Evolutionary conservation across 2,797 vertebrate genomes (phyloP).

Genomic region (Sphaeramia orbicularis): DNA sequence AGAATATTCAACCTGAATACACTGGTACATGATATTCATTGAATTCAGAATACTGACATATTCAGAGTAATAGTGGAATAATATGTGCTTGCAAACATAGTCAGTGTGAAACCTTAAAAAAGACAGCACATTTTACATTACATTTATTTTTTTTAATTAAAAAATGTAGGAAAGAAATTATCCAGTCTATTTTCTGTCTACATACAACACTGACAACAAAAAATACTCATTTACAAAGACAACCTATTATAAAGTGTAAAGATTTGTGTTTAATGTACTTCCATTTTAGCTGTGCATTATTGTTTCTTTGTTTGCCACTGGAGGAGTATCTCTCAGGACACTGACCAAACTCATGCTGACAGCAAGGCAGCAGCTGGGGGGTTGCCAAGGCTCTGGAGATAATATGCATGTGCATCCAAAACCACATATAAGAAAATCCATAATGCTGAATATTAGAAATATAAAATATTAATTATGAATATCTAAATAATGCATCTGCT

Average conservation of each 20-base stretch:
- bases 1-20: too few relatives aligned
- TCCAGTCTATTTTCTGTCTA: too few relatives aligned
- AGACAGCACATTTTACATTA: too few relatives aligned
- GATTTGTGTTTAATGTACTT: neutral
- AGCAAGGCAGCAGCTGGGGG: constrained; percentile 37
- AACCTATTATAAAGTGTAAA: neutral
- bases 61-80: too few relatives aligned
- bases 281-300: neutral
- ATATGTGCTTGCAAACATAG: too few relatives aligned
- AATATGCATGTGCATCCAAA: constrained; percentile 26
- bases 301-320: constrained; percentile 5
- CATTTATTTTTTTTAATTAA: too few relatives aligned
- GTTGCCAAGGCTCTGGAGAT: constrained; percentile 29
- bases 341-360: constrained; percentile 40
- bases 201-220: too few relatives aligned
- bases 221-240: neutral
- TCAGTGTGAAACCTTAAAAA: too few relatives aligned
- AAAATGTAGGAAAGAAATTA: too few relatives aligned
- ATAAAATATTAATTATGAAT: constrained; percentile 4
- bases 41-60: too few relatives aligned
- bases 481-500: neutral
- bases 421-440: constrained; percentile 3
- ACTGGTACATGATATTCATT: too few relatives aligned
- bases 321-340: constrained; percentile 22
- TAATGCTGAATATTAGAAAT: constrained; percentile 12